A percentile compares a stretch with the other conserved stretches of the same genome.
phyloP scores from a whole-genome alignment of 2,113 vertebrate genomes.

The Crotalus viridis region DNA sequence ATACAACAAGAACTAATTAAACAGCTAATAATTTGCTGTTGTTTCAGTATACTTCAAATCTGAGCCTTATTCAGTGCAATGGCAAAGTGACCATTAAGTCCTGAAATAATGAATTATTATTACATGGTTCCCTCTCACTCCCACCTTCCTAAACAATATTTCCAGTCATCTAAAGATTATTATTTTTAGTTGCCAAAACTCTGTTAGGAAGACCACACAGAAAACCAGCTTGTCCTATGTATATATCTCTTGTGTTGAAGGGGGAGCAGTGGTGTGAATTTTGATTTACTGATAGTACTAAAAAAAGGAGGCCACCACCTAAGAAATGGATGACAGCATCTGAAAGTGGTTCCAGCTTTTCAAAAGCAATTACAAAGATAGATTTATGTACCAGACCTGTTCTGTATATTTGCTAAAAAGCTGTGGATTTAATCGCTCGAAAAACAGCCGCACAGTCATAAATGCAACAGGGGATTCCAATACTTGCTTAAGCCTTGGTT shows the following conservation, averaged over 20 bases:
- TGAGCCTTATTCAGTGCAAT: background rate
- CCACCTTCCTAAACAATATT: background rate
- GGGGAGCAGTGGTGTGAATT: constrained; percentile 46
- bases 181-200: constrained; percentile 52
- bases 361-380: constrained; percentile 64
- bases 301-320: constrained; percentile 50
- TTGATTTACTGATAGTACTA: constrained; percentile 53
- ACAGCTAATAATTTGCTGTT: background rate
- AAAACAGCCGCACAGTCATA: constrained; percentile 52
- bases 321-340: constrained; percentile 56
- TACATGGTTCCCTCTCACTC: background rate
- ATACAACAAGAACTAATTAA: background rate
- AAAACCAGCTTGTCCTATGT: constrained; percentile 37
- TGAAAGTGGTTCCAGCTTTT: constrained; percentile 61
- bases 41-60: background rate
- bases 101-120: background rate
- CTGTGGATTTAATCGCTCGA: constrained; percentile 63
- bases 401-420: constrained; percentile 64
- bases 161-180: constrained; percentile 44
- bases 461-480: constrained; percentile 46
- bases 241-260: constrained; percentile 29
- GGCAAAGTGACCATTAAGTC: background rate
- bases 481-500: constrained; percentile 6
- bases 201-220: constrained; percentile 54
- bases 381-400: constrained; percentile 62